These are phyloP conservation scores for Harlomillsia oculata DNA, from an alignment of 1,140 invertebrate genomes.

Conservation along the genomic window DNA sequence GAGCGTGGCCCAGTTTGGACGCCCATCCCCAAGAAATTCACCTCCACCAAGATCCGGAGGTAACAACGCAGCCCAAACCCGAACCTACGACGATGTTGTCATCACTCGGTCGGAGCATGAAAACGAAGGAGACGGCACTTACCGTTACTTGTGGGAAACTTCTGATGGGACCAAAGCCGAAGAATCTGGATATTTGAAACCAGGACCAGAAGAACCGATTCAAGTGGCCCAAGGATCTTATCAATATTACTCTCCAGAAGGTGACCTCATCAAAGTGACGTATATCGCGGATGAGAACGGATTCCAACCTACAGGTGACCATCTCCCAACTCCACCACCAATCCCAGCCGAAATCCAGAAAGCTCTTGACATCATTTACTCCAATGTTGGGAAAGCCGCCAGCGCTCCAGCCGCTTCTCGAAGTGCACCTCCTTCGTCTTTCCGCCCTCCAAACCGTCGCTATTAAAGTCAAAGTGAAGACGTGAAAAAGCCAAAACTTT, in stretches of 20 bases:
- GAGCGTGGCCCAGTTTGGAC: slow-evolving; percentile 8
- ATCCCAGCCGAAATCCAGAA: slow-evolving; percentile 35
- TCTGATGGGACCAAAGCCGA: slow-evolving; percentile 25
- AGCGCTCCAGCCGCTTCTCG: background rate
- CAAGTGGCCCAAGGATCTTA: slow-evolving; percentile 24
- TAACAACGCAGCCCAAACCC: no score
- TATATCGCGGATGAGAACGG: slow-evolving; percentile 28
- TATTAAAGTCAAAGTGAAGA: no score
- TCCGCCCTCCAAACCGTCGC: slow-evolving; percentile 8
- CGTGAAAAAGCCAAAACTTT: no score
- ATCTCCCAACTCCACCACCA: slow-evolving; percentile 29
- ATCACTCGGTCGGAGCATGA: slow-evolving; percentile 23
- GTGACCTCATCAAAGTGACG: slow-evolving; percentile 7
- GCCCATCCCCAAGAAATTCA: background rate
- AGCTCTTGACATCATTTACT: slow-evolving; percentile 44
- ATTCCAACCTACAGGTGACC: slow-evolving; percentile 18
- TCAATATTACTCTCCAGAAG: slow-evolving; percentile 14
- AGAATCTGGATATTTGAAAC: slow-evolving; percentile 25
- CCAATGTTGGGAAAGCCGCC: slow-evolving; percentile 39
- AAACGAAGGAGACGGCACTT: slow-evolving; percentile 31
- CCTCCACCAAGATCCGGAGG: background rate
- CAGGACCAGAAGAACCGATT: slow-evolving; percentile 15
- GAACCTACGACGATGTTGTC: background rate
- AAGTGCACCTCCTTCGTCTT: background rate
- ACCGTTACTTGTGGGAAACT: slow-evolving; percentile 18